Evolutionary conservation across 2,888 invertebrate genomes (phyloP).

Genomic region (Tethea ocularis): DNA sequence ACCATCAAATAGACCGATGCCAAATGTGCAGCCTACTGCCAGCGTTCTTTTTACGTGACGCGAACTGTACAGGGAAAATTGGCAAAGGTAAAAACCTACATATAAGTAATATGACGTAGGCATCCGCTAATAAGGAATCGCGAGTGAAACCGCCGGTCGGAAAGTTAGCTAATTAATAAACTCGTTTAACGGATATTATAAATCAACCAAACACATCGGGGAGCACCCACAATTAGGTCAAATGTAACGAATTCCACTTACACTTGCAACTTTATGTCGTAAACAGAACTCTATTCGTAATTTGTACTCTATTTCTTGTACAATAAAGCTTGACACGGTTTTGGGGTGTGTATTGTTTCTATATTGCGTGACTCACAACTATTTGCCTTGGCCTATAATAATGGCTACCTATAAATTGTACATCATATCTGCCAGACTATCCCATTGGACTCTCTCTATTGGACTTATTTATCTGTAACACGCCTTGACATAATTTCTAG

Average conservation of each 20-base stretch:
- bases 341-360: neutral
- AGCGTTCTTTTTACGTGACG: no score
- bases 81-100: no score
- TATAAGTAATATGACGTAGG: no score
- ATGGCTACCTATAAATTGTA: constrained; percentile 9
- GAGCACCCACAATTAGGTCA: constrained; percentile 62
- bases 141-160: no score
- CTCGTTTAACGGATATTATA: constrained; percentile 35
- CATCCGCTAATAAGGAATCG: no score
- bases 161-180: no score
- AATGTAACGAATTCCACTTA: constrained; percentile 66
- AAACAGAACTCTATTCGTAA: constrained; percentile 12
- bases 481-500: neutral
- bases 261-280: constrained; percentile 27
- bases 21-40: no score
- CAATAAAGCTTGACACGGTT: neutral
- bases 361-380: constrained; percentile 43
- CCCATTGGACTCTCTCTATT: no score
- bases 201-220: constrained; percentile 41
- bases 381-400: constrained; percentile 36
- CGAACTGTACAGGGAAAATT: no score
- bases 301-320: constrained; percentile 19
- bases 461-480: neutral
- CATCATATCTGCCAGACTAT: constrained; percentile 4
- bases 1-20: no score